phyloP scores from a whole-genome alignment of 37 sponge, comb jelly and placozoan species.

The Axinella damicornis region DNA sequence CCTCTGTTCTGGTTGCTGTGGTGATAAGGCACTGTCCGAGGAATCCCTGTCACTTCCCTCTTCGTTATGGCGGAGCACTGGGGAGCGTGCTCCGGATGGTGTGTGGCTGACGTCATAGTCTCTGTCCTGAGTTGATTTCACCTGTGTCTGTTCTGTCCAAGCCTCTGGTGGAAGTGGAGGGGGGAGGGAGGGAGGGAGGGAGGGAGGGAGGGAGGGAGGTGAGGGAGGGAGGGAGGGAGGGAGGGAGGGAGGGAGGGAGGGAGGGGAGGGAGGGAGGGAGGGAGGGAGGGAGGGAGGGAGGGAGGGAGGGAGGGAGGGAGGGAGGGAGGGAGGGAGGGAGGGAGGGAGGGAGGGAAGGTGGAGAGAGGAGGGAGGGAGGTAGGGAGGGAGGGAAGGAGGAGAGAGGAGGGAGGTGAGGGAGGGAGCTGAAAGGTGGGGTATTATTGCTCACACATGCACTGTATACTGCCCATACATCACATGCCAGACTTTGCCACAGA shows the following conservation, averaged over 20 bases:
- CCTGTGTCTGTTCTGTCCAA: constrained; percentile 75
- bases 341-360: not conserved
- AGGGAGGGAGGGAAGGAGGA: not conserved
- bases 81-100: too few relatives aligned
- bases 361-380: too few relatives aligned
- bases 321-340: too few relatives aligned
- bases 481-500: too few relatives aligned
- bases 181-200: not conserved
- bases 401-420: not conserved
- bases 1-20: not conserved
- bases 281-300: not conserved
- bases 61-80: not conserved
- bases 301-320: not conserved
- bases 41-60: not conserved
- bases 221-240: too few relatives aligned
- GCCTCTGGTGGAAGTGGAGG: constrained; percentile 66
- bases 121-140: too few relatives aligned
- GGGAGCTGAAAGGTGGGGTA: not conserved
- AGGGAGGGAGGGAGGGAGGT: not conserved
- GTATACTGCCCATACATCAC: too few relatives aligned
- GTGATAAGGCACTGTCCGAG: constrained; percentile 8
- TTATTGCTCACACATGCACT: too few relatives aligned
- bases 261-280: not conserved
- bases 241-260: not conserved
- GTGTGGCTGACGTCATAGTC: not conserved